Base-by-base conservation (phyloP, 2,888 invertebrate genomes). In the Cryptocheilus praepositus region DNA sequence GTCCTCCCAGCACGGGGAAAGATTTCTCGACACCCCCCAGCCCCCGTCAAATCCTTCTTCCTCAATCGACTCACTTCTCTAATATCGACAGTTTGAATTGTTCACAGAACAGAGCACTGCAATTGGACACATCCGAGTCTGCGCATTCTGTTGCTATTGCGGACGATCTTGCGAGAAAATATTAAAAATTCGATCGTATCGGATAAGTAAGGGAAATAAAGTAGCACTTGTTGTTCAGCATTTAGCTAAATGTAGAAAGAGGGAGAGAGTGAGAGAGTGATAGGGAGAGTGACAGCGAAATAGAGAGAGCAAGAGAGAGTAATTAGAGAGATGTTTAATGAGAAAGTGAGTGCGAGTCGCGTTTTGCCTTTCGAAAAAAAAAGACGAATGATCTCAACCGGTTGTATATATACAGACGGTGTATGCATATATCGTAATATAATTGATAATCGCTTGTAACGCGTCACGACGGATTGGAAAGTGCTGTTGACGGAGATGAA, bases 1-100 rank as follows among this genome's bases (percentile, higher is more conserved):
- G 3, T 3, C 28, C 62, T 54, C 62, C 45, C 49, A 52, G 76
- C 76, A 73, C 76, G 76, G 76, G 73, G 76, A 73, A 76, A 76
- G 68, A 61, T 46, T 22, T 51, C 44, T 5, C 7, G 28, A 28
- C 66, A 8, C 19, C 51, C 60, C 19, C 15, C 22, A 15, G n/a
- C 43, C 43, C 21, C 36, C 3, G 4, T 28, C 28, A 28, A 28
- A 7, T 28, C 28, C 3, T 13, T 43, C 13, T n/a, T 18, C 4
- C 11, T 53, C 44, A 28, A 28, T 28, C 28, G 7, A 7, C 28
- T 28, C 28, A 28, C 22, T 11, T 22, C 19, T 53, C 18, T 8
- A 18, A 46, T 25, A 58, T 22, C 16, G 46, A 3, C 3, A 46
- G 46, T 16, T 51, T 51, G 5, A 5, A n/a, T 16, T 51, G 19